Conservation (phyloP, 2,888 invertebrate species). For the Conchocele bisecta region DNA sequence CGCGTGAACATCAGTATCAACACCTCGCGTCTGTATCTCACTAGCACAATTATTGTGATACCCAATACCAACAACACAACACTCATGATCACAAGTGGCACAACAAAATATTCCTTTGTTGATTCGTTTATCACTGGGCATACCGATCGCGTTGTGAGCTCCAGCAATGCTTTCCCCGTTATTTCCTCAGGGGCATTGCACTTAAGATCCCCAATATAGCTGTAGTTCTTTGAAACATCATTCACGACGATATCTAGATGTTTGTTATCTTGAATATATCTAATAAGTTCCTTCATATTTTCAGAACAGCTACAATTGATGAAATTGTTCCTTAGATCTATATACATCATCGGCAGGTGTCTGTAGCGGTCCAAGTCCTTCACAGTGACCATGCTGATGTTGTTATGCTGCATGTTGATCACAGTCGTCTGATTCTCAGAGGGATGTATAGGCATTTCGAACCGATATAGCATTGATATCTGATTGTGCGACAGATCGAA, state of each 20-base stretch:
- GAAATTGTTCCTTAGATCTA: conserved; percentile 67
- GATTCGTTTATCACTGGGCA: conserved; percentile 13
- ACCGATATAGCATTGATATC: conserved; percentile 60
- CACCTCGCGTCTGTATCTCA: conserved; percentile 60
- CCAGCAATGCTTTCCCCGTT: conserved; percentile 31
- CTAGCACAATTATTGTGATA: conserved; percentile 18
- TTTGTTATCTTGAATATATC: conserved; percentile 21
- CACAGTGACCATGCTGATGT: conserved; percentile 58
- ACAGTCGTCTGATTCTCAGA: conserved; percentile 31
- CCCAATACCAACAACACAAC: conserved; percentile 34
- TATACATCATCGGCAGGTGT: conserved; percentile 56
- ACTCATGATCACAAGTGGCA: conserved; percentile 45
- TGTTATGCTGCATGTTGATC: conserved; percentile 61
- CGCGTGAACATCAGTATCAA: conserved; percentile 69
- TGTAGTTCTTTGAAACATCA: conserved; percentile 30
- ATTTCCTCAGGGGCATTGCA: conserved; percentile 56
- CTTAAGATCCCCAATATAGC: conserved; percentile 52
- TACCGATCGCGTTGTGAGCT: conserved; percentile 13
- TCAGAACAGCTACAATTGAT: conserved; percentile 65
- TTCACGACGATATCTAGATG: conserved; percentile 33
- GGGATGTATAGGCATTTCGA: conserved; percentile 43
- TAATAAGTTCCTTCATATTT: conserved; percentile 28
- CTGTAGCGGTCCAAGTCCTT: conserved; percentile 55
- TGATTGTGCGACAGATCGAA: conserved; percentile 68
- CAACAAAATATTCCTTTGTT: conserved; percentile 41